These are phyloP conservation scores for Zaprionus obscuricornis DNA, from an alignment of 2,888 invertebrate species.

Conservation along the genomic window DNA sequence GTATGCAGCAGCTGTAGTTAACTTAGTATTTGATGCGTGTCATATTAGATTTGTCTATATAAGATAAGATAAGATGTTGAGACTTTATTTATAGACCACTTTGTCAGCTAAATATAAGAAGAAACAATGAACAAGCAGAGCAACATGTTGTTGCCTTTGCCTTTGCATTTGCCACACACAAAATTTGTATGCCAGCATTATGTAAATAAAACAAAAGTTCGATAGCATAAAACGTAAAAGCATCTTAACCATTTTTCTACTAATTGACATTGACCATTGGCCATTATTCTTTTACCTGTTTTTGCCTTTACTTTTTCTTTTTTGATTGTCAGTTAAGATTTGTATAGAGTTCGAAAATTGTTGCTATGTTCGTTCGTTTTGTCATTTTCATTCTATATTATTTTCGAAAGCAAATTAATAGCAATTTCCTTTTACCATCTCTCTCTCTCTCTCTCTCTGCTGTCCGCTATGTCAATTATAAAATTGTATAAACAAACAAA, in stretches of 20 bases:
- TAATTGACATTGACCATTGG: constrained; percentile 29
- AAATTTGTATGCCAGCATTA: not conserved
- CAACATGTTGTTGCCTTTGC: constrained; percentile 1
- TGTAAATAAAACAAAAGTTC: constrained; percentile 16
- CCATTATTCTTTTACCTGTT: not conserved
- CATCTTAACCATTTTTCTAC: constrained; percentile 21
- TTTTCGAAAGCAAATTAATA: no score
- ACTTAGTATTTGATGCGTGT: no score
- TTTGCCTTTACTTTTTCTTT: not conserved
- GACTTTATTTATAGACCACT: constrained; percentile 45
- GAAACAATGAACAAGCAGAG: not conserved
- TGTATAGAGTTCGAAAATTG: constrained; percentile 1
- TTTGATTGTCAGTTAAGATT: constrained; percentile 1
- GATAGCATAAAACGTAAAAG: no score
- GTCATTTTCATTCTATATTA: not conserved
- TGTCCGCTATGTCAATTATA: no score
- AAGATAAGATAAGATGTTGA: no score
- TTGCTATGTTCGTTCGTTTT: not conserved
- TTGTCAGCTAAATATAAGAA: constrained; percentile 44
- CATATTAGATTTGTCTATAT: no score
- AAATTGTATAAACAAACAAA: no score
- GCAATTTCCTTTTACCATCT: no score
- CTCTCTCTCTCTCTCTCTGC: no score
- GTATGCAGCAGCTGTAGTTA: no score
- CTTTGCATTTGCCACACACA: constrained; percentile 1